Base-by-base conservation (phyloP, 2,888 invertebrate genomes). In the Metalampra italica region DNA sequence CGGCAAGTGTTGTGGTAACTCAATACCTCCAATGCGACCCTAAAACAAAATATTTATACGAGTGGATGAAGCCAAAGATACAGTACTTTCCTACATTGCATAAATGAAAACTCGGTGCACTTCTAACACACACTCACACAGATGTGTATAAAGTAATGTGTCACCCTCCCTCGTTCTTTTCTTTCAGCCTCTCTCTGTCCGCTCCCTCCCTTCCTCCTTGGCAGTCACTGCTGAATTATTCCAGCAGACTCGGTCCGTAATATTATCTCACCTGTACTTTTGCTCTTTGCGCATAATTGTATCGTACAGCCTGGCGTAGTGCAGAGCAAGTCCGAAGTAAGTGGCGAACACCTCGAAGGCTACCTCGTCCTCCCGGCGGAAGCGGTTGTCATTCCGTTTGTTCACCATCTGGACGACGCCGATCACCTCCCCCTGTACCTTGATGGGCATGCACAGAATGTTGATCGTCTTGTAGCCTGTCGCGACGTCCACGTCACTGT, bases 351-450 rank as follows among this genome's bases (percentile, higher is more conserved):
- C 94, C 73, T 95, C 94, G 77, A 96, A 96, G 0, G 95, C 93
- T 48, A 93, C 93, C 72, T 96, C 96, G 64, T 97, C 96, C 42
- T 93, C 92, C 64, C 79, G 85, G 4, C 87, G 87, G 79, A 92
- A 95, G 11, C 59, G 61, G 72, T 55, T 73, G 0, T 90, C 91
- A n/a, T 82, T 79, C 13, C 90, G 84, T 67, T 93, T 93, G 61
- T 93, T 93, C 0, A 96, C 95, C 96, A 96, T 96, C 82, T 97
- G 96, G 0, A 96, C 95, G 0, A 96, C 96, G 1, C 95, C 96
- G 52, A 96, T 96, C 8, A 96, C 92, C 53, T 90, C 91, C 34
- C 94, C 93, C 50, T 95, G 87, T 13, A 95, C 95, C 76, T 94
- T 95, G 39, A 97, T 94, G 0, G 96, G 97, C 96, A 96, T 96